A percentile compares a stretch with the other conserved stretches of the same genome.
phyloP scores from a whole-genome alignment of 2,797 vertebrate genomes.

The Acrossocheilus wenchowensis region DNA sequence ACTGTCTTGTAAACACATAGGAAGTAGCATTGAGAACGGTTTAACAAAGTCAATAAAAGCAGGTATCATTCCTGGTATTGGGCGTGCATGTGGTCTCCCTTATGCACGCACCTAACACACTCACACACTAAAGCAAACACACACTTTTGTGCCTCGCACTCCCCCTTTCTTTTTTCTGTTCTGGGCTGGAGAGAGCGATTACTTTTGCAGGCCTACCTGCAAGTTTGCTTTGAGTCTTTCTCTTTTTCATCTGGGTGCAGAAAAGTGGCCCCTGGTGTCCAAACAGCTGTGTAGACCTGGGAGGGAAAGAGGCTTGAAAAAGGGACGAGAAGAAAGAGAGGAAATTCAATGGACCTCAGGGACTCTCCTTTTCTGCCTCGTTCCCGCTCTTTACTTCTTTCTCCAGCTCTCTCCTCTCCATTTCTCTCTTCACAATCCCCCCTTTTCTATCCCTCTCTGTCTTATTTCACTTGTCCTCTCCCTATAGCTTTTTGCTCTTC shows the following conservation, averaged over 20 bases:
- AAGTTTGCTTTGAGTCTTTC: constrained; percentile 79
- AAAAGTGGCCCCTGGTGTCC: constrained; percentile 79
- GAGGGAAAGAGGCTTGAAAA: constrained; percentile 76
- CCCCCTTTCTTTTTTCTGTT: constrained; percentile 66
- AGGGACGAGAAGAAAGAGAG: constrained; percentile 73
- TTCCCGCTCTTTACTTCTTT: constrained; percentile 45
- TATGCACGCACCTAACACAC: not conserved
- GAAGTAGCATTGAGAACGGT: constrained; percentile 84
- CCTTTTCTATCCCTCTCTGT: constrained; percentile 47
- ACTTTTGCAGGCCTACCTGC: constrained; percentile 85
- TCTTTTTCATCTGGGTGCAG: constrained; percentile 82
- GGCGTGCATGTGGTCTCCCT: constrained; percentile 63
- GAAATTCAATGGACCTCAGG: constrained; percentile 77
- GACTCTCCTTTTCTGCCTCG: constrained; percentile 66
- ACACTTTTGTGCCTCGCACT: constrained; percentile 52
- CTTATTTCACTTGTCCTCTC: constrained; percentile 44
- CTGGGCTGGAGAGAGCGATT: constrained; percentile 76
- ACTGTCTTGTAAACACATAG: constrained; percentile 86
- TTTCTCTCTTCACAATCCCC: constrained; percentile 21
- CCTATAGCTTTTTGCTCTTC: constrained; percentile 41
- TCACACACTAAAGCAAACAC: constrained; percentile 35
- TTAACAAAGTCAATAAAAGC: constrained; percentile 88
- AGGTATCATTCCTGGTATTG: constrained; percentile 79
- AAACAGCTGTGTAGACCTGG: constrained; percentile 82
- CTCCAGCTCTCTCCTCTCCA: constrained; percentile 36